phyloP scores from a whole-genome alignment of 2,888 invertebrate genomes.

The Sussaba pulchella region DNA sequence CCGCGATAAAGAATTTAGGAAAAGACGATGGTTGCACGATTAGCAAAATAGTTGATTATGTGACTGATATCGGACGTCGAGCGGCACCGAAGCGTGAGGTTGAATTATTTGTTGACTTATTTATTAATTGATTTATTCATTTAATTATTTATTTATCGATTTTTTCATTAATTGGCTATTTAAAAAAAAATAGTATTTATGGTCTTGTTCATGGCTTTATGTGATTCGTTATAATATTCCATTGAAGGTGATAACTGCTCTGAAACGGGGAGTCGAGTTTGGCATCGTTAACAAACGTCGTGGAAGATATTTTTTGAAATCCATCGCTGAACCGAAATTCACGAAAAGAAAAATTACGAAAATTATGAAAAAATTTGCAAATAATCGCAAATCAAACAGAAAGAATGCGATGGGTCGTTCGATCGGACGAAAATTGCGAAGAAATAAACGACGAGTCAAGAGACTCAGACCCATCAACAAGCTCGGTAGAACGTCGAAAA shows the following conservation, averaged over 20 bases:
- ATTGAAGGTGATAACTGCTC: constrained; percentile 70
- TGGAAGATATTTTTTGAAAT: constrained; percentile 70
- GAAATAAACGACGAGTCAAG: constrained; percentile 44
- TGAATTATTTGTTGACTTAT: constrained; percentile 4
- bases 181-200: too few relatives aligned
- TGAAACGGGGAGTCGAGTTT: constrained; percentile 74
- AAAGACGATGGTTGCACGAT: constrained; percentile 71
- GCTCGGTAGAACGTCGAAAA: constrained; percentile 35
- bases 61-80: constrained; percentile 61
- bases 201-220: too few relatives aligned
- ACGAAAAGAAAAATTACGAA: constrained; percentile 16
- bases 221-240: not conserved
- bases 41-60: constrained; percentile 72
- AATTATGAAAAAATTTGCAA: constrained; percentile 18
- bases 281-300: constrained; percentile 71
- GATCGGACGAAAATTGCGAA: constrained; percentile 22
- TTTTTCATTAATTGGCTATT: too few relatives aligned
- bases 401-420: constrained; percentile 14
- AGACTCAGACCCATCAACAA: constrained; percentile 10
- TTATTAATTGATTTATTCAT: not conserved
- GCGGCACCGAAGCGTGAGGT: constrained; percentile 74
- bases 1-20: constrained; percentile 70
- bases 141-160: not conserved
- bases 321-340: constrained; percentile 15
- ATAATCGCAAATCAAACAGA: not conserved